Evolutionary conservation across 2,797 vertebrate genomes (phyloP), one percentile per base, ranked within the genome.

Genomic region (Anisognathus igniventris): DNA sequence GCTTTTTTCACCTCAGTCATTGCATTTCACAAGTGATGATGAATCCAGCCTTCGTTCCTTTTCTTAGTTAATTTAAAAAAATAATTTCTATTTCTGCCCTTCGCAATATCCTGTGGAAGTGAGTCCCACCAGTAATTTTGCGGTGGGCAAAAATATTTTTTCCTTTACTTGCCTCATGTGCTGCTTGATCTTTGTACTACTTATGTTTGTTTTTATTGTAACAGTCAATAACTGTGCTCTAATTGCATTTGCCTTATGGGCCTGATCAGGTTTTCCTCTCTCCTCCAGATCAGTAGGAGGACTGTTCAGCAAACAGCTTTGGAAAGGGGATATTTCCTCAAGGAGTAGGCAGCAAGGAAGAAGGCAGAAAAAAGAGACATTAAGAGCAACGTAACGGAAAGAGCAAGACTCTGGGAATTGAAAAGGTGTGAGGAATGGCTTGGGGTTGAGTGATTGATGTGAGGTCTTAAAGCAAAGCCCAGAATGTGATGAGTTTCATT

Each of bases 391-490:
- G 0, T 57, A 92, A 93, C 1, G 14, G 84, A 92, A 82, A 88
- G 92, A 87, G 40, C 33, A 53, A 76, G 83, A 60, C 70, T 90
- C 47, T 64, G 66, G 72, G 77, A 89, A 88, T 60, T 56, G 87
- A 22, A 87, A 88, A 94, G 88, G 90, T 86, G 86, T 51, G 72
- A 95, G 92, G 87, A 82, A 93, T 6, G 0, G 74, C 79, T 91
- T 76, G 79, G 81, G 93, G 87, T 27, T 92, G 86, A 90, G 82
- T 89, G 94, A 95, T 90, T 92, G 93, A 96, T 95, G 86, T 20
- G 86, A 96, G 79, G 86, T 75, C 95, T 93, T 92, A 90, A 66
- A 96, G 78, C 80, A 95, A 94, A 95, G 77, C 92, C 87, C 95
- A 91, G 88, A 95, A 61, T 28, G 77, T 2, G 85, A 95, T 82